Base-by-base conservation (phyloP, 2,113 vertebrate genomes). In the Smithornis capensis region DNA sequence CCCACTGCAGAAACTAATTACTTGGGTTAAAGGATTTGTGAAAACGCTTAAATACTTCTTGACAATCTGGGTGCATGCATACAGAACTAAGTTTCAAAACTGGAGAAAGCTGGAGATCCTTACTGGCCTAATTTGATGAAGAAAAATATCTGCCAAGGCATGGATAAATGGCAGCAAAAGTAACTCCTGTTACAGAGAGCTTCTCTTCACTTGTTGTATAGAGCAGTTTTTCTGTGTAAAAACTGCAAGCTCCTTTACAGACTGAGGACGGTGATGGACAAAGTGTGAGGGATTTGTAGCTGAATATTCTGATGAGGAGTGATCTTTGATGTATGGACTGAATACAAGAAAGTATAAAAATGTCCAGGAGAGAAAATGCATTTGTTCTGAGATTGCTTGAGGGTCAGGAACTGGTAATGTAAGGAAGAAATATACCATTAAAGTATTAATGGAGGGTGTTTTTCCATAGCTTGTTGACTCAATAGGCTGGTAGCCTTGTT, bases 1-100 rank as follows among this genome's bases (percentile, higher is more conserved):
- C 12, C 21, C n/a, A 42, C 50, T 62, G 28, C 14, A 90, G 60
- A 68, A 88, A 77, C 50, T 83, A 89, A 93, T 94, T 87, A 83
- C 33, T 74, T 15, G 7, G 2, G 71, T 73, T 83, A 81, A 94
- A 77, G 45, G 63, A 83, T 88, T 92, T 94, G 75, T 81, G 55
- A 76, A 96, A 94, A 77, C 70, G 68, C 85, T 73, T 70, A 63
- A 93, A 80, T 90, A 13, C 45, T 71, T 91, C 70, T 49, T 93
- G 90, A 79, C 55, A 79, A 14, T 62, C 25, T 85, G 84, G 6
- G 40, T 76, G 22, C 69, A 49, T 40, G 67, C 17, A 27, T 68
- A 33, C 4, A 76, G 40, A 53, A 62, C 31, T 33, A 23, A 29
- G 33, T 60, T 87, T 93, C 79, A 38, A 76, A 88, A 70, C 17